Conservation (phyloP, 2,113 vertebrate genomes). For the Zootoca vivipara region DNA sequence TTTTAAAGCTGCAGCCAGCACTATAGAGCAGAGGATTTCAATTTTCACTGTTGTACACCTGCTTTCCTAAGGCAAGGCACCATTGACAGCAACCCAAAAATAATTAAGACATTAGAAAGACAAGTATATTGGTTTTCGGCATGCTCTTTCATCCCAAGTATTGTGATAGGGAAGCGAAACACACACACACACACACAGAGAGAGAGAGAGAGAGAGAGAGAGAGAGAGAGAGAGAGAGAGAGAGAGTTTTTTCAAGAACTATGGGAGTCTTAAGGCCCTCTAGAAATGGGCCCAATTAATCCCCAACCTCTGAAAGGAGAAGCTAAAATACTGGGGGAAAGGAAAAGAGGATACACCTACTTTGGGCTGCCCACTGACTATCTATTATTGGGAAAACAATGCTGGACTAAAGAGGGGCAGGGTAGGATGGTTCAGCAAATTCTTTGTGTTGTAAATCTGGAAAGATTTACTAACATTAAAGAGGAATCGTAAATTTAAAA, state of each 20-base stretch:
- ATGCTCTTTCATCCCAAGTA: background rate
- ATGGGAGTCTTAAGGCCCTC: background rate
- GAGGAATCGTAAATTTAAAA: conserved; percentile 47
- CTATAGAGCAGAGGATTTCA: background rate
- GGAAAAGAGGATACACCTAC: background rate
- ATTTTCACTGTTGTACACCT: background rate
- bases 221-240: background rate
- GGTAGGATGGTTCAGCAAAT: background rate
- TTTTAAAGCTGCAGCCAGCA: background rate
- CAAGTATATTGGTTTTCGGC: background rate
- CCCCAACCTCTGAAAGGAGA: background rate
- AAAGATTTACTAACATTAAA: conserved; percentile 45
- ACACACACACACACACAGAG: background rate
- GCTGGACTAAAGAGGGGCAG: background rate
- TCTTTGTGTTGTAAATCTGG: conserved; percentile 14
- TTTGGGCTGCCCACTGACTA: background rate
- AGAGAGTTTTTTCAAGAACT: background rate
- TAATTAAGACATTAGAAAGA: background rate
- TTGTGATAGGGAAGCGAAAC: background rate
- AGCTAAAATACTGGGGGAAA: background rate
- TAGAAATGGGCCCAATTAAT: background rate
- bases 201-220: background rate
- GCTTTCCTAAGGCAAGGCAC: too few species aligned
- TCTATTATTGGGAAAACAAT: background rate
- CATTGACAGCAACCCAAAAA: background rate